Percentiles rank a stretch among this genome's conserved stretches.
These are phyloP conservation scores for Maccullochella peelii DNA, from an alignment of 2,113 vertebrate genomes.

Conservation along the genomic window DNA sequence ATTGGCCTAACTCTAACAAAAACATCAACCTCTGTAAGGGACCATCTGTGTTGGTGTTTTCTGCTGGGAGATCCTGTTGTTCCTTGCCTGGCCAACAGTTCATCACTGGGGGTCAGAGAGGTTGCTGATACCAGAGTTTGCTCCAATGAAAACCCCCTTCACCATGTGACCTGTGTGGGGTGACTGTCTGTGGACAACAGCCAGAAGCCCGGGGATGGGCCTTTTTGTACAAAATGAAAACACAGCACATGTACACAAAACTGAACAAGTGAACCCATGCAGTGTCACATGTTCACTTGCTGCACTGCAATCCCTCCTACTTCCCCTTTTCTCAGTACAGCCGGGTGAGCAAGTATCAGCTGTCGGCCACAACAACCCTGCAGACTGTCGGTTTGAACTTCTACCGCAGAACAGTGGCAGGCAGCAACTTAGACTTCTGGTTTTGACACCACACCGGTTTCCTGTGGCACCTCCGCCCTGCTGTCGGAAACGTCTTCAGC, in stretches of 20 bases:
- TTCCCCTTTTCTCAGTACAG: slow-evolving; percentile 58
- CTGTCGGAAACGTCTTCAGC: slow-evolving; percentile 25
- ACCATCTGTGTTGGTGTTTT: slow-evolving; percentile 25
- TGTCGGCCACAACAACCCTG: slow-evolving; percentile 57
- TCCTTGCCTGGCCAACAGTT: slow-evolving; percentile 46
- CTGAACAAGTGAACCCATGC: slow-evolving; percentile 22
- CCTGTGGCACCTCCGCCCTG: slow-evolving; percentile 62
- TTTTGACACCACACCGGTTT: slow-evolving; percentile 64
- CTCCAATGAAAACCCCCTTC: slow-evolving; percentile 31
- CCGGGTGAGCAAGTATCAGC: slow-evolving; percentile 24
- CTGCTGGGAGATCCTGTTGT: slow-evolving; percentile 42
- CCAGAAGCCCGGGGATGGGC: slow-evolving; percentile 38
- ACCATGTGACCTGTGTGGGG: slow-evolving; percentile 67
- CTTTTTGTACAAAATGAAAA: slow-evolving; percentile 60
- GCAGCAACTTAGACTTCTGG: slow-evolving; percentile 54
- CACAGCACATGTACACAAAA: slow-evolving; percentile 22
- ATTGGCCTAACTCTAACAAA: neutral
- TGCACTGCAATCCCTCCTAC: slow-evolving; percentile 30
- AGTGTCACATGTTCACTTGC: slow-evolving; percentile 53
- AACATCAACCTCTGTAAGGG: neutral
- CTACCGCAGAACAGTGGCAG: slow-evolving; percentile 32
- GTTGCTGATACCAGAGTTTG: slow-evolving; percentile 75
- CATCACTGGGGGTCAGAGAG: slow-evolving; percentile 69
- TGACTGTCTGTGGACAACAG: slow-evolving; percentile 66
- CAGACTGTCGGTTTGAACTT: slow-evolving; percentile 45